These are phyloP conservation scores for Lacanobia wlatinum DNA, from an alignment of 2,888 invertebrate species.

Conservation along the genomic window DNA sequence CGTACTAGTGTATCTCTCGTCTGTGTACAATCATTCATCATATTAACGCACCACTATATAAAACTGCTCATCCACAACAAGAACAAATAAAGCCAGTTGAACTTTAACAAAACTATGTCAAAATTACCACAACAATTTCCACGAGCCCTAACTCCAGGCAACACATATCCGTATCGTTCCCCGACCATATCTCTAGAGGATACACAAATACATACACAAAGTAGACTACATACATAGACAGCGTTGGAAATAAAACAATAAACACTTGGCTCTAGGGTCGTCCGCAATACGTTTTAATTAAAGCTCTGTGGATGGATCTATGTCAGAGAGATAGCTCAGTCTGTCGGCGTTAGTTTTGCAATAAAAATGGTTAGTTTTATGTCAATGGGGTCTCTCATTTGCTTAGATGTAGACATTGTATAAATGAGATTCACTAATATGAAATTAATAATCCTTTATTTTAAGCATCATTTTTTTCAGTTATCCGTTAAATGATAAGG, in stretches of 20 bases:
- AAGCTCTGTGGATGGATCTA: slow-evolving; percentile 37
- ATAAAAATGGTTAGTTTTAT: slow-evolving; percentile 3
- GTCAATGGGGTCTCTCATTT: neutral
- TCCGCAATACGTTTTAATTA: slow-evolving; percentile 58
- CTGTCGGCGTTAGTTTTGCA: slow-evolving; percentile 10
- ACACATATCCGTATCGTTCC: slow-evolving; percentile 29
- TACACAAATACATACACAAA: neutral
- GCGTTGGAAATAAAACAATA: slow-evolving; percentile 41
- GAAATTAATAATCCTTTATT: too few species aligned
- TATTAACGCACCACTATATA: too few species aligned
- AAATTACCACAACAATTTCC: neutral
- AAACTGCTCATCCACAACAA: neutral
- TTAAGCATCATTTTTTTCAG: too few species aligned
- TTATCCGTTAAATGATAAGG: too few species aligned
- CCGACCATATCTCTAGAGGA: slow-evolving; percentile 36
- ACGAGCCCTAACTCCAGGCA: neutral
- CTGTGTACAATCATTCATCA: too few species aligned
- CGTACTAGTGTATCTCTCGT: too few species aligned
- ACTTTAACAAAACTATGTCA: neutral
- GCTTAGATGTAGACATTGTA: too few species aligned
- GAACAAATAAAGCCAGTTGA: neutral
- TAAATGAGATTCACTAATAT: too few species aligned
- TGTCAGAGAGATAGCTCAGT: slow-evolving; percentile 10
- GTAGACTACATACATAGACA: neutral
- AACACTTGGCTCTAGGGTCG: slow-evolving; percentile 24